A percentile compares a stretch with the other conserved stretches of the same genome.
These are phyloP conservation scores for Lathronympha strigana DNA, from an alignment of 2,888 invertebrate species.

Conservation along the genomic window DNA sequence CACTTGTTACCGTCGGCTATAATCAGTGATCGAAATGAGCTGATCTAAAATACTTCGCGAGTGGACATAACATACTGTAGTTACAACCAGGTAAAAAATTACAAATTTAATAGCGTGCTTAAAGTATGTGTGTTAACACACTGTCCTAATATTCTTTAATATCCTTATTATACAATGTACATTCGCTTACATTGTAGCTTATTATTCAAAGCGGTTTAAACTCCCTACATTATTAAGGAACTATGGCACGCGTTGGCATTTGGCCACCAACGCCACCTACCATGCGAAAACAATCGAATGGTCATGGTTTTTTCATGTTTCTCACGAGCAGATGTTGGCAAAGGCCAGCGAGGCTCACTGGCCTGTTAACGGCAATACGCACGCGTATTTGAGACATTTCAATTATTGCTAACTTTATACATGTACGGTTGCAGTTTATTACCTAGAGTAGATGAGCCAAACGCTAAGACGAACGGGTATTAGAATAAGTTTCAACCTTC, in stretches of 20 bases:
- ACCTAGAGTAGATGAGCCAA: not conserved
- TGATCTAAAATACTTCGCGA: too few species aligned
- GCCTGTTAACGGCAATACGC: constrained; percentile 60
- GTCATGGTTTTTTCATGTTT: constrained; percentile 58
- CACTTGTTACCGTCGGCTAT: too few species aligned
- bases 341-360: constrained; percentile 62
- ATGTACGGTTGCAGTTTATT: not conserved
- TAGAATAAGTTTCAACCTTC: too few species aligned
- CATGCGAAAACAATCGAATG: constrained; percentile 58
- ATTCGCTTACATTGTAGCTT: not conserved
- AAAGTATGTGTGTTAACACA: too few species aligned
- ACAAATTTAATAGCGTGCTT: too few species aligned
- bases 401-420: constrained; percentile 58
- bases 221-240: constrained; percentile 18
- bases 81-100: too few species aligned
- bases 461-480: not conserved
- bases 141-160: too few species aligned
- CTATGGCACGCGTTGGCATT: constrained; percentile 52
- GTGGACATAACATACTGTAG: too few species aligned
- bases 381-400: constrained; percentile 62
- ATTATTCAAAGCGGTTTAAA: constrained; percentile 7
- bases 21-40: too few species aligned
- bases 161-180: not conserved
- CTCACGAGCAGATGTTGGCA: constrained; percentile 71
- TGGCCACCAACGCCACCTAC: constrained; percentile 51